Base-by-base conservation (phyloP, 1,140 invertebrate genomes). In the Bombyx mori region DNA sequence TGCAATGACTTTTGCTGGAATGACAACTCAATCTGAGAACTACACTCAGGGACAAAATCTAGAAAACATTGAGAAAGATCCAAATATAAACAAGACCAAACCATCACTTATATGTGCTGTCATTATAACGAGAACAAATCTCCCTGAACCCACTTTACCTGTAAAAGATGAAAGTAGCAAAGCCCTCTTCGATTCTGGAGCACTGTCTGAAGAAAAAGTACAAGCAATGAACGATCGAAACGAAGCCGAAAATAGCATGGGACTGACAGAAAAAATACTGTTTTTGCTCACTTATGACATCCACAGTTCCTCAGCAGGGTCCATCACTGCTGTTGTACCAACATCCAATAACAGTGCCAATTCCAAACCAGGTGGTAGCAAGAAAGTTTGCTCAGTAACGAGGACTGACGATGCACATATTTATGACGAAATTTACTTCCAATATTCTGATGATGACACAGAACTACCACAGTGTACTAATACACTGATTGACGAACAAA, bases 211-310 rank as follows among this genome's bases (percentile, higher is more conserved):
- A 69, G 82, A 87, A 63, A 82, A 65, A 55, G 72, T 89, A 18
- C 73, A 88, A 62, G 86, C 84, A 5, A 89, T 89, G 88, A 88
- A 89, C 64, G 83, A 88, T 57, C 79, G 88, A 53, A 89, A 89
- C 50, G 79, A 89, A 66, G 85, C 86, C 8, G 88, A 87, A 56
- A 89, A 71, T 55, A 87, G 83, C 62, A 61, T 73, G 7, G 60
- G 73, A 6, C 65, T 67, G 47, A 69, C 77, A 58, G 78, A 81
- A 54, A 86, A 83, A 74, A 87, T 83, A 79, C 68, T 86, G 48
- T 89, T 85, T 65, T 69, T 89, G 44, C 53, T 88, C 57, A 88
- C 86, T 6, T 89, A 88, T 44, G 86, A 88, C 52, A 86, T 89
- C 75, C 80, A 86, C 60, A 82, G 79, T 66, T 82, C 84, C 1